Percentiles rank a stretch among this genome's conserved stretches.
phyloP scores from a whole-genome alignment of 30 jellyfish, hydroid and myxozoan genomes.

The Aurelia aurita region DNA sequence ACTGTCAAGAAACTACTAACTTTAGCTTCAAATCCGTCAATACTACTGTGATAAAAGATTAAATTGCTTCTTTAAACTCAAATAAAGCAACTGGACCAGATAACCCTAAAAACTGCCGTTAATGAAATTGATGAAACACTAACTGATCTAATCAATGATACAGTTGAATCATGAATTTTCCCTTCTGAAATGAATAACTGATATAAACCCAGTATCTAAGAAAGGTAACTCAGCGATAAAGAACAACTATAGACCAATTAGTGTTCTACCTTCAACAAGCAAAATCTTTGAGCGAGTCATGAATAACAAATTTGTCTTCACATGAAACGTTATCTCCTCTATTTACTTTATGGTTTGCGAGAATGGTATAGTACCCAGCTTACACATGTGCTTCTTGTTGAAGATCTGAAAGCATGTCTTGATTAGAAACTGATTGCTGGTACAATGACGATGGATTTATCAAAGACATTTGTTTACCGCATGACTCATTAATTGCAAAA shows the following conservation, averaged over 20 bases:
- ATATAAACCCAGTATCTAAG: conserved; percentile 4
- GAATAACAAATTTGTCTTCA: not conserved
- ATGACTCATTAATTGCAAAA: conserved; percentile 34
- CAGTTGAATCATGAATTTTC: conserved; percentile 6
- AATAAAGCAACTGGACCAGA: conserved; percentile 24
- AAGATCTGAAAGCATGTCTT: conserved; percentile 30
- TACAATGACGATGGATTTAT: conserved; percentile 11
- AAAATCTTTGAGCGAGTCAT: conserved; percentile 12
- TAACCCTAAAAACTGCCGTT: conserved; percentile 15
- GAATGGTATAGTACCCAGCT: conserved; percentile 32
- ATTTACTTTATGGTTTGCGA: conserved; percentile 10
- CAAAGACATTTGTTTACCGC: conserved; percentile 44
- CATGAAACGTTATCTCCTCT: not conserved
- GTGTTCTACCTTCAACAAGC: conserved; percentile 26
- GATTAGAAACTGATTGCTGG: conserved; percentile 36
- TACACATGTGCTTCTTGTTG: conserved; percentile 20
- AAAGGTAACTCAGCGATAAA: conserved; percentile 26
- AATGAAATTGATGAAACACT: not conserved
- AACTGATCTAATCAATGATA: conserved; percentile 9
- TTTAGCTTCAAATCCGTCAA: conserved; percentile 25
- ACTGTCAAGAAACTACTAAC: not conserved
- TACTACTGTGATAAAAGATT: not conserved
- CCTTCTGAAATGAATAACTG: conserved; percentile 25
- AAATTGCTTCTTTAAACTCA: not conserved
- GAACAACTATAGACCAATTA: conserved; percentile 25